Evolutionary conservation across 2,113 vertebrate species (phyloP).

Genomic region (Paramisgurnus dabryanus): DNA sequence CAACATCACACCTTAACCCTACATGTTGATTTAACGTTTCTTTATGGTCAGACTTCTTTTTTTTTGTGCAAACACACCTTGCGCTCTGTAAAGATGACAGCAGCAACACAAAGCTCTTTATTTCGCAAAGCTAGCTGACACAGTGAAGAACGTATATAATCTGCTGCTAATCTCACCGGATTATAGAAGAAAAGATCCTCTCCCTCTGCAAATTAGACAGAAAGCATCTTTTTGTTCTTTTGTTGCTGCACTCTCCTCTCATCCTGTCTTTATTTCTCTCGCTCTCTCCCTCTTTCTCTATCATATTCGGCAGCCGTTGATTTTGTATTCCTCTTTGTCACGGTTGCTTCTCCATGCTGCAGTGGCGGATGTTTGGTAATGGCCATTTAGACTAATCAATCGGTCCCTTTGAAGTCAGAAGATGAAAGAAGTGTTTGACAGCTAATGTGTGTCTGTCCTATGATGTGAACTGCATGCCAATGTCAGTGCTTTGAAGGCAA

Average conservation of each 20-base stretch:
- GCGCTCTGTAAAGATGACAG: neutral
- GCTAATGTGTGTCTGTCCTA: conserved; percentile 74
- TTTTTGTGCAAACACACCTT: conserved; percentile 8
- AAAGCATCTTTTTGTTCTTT: conserved; percentile 41
- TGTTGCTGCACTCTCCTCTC: conserved; percentile 28
- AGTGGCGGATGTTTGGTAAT: conserved; percentile 75
- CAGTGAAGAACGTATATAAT: conserved; percentile 24
- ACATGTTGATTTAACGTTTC: neutral
- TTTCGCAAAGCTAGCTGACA: neutral
- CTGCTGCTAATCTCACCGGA: conserved; percentile 38
- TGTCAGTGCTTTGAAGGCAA: conserved; percentile 73
- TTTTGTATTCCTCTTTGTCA: conserved; percentile 67
- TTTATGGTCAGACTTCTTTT: neutral
- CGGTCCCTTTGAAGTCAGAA: conserved; percentile 76
- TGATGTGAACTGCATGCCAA: conserved; percentile 76
- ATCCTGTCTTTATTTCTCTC: conserved; percentile 23
- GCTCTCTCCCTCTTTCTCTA: conserved; percentile 52
- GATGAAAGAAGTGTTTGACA: conserved; percentile 80
- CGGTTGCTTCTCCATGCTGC: conserved; percentile 65
- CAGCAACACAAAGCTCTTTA: conserved; percentile 35
- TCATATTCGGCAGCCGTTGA: conserved; percentile 60
- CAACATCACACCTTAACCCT: neutral
- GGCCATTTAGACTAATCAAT: conserved; percentile 82
- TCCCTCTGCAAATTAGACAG: conserved; percentile 39
- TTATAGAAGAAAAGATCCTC: conserved; percentile 36